Conservation (phyloP, 2,797 vertebrate species). For the Octomys mimax region DNA sequence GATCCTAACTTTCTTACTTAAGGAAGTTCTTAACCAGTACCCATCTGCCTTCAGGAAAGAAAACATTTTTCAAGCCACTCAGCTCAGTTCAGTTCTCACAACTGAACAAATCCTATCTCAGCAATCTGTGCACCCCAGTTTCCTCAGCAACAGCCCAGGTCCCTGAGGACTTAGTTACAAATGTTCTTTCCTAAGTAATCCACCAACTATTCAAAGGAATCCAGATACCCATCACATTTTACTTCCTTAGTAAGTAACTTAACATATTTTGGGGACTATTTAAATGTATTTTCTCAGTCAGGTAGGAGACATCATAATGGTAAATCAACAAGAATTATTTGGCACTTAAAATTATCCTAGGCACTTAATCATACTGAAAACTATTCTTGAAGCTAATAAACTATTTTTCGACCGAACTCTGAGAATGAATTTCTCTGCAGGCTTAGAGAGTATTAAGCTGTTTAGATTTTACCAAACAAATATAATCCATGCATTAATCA, state of each 20-base stretch:
- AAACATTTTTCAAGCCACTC: constrained; percentile 62
- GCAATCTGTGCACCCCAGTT: constrained; percentile 46
- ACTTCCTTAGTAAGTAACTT: constrained; percentile 55
- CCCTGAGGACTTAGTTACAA: constrained; percentile 22
- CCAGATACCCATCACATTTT: background rate
- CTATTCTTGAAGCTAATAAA: constrained; percentile 75
- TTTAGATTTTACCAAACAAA: constrained; percentile 83
- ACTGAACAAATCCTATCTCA: constrained; percentile 55
- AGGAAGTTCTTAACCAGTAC: constrained; percentile 70
- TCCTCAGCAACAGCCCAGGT: constrained; percentile 22
- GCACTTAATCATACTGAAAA: constrained; percentile 79
- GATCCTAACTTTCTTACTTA: constrained; percentile 69
- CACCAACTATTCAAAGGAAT: background rate
- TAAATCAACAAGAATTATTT: constrained; percentile 71
- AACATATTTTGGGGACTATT: constrained; percentile 41
- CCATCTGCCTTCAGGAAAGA: constrained; percentile 78
- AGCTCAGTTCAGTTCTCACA: constrained; percentile 26
- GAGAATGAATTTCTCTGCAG: constrained; percentile 75
- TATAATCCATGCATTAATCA: constrained; percentile 81
- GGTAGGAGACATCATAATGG: constrained; percentile 46
- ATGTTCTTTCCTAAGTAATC: constrained; percentile 69
- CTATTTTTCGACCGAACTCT: constrained; percentile 56
- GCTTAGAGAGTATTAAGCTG: constrained; percentile 68
- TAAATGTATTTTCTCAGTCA: constrained; percentile 67
- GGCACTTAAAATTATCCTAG: constrained; percentile 69